Conservation (phyloP, 2,113 vertebrate genomes). For the Rhea pennata region DNA sequence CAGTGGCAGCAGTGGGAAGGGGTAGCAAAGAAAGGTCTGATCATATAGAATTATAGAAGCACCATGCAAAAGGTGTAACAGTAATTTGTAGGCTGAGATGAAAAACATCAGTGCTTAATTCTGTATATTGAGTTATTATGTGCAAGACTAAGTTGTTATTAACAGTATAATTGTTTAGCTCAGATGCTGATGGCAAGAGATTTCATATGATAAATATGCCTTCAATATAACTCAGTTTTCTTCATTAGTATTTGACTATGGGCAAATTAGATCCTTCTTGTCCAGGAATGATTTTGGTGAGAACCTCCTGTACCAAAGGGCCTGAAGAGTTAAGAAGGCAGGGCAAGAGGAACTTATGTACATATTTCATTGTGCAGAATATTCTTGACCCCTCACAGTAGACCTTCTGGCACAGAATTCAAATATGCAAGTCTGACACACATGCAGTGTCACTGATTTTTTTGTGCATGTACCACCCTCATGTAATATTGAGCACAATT, state of each 20-base stretch:
- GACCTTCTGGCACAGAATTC: not conserved
- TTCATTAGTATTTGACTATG: not conserved
- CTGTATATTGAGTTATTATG: not conserved
- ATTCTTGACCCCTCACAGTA: not conserved
- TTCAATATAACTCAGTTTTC: not conserved
- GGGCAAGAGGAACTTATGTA: not conserved
- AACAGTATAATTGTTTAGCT: not conserved
- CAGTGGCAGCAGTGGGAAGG: not conserved
- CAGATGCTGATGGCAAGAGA: conserved; percentile 17
- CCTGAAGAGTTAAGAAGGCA: not conserved
- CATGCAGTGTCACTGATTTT: not conserved
- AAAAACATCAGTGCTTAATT: conserved; percentile 1
- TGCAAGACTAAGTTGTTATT: not conserved
- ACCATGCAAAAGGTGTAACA: not conserved
- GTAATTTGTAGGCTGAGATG: not conserved
- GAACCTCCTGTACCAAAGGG: not conserved
- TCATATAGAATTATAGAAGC: not conserved
- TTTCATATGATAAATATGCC: not conserved
- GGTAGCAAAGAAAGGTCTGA: not conserved
- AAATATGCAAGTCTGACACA: not conserved
- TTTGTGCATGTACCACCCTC: not conserved
- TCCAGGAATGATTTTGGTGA: not conserved
- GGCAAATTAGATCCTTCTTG: not conserved
- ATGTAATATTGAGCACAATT: not conserved
- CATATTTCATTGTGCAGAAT: not conserved